Evolutionary conservation across 2,113 vertebrate genomes (phyloP).

Genomic region (Heterotilapia buettikoferi): DNA sequence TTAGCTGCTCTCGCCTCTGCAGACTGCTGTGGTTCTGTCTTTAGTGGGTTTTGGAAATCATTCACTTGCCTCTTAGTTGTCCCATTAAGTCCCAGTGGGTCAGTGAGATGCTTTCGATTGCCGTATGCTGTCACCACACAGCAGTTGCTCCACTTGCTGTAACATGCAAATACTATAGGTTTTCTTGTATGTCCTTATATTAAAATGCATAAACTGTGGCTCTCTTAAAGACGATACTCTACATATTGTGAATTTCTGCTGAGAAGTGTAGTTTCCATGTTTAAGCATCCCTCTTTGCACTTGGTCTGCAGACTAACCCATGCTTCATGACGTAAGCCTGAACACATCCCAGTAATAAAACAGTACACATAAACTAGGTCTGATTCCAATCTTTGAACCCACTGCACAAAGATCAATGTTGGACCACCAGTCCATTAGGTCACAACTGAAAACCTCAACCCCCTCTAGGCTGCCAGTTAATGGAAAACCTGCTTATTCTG

Average conservation of each 20-base stretch:
- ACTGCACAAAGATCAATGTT: not conserved
- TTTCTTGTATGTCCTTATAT: not conserved
- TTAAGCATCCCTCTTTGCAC: not conserved
- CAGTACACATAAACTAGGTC: not conserved
- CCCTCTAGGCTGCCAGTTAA: not conserved
- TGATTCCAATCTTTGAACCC: not conserved
- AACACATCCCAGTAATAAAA: not conserved
- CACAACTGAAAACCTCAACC: not conserved
- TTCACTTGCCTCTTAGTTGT: not conserved
- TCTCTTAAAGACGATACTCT: not conserved
- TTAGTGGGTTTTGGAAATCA: conserved; percentile 23
- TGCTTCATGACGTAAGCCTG: not conserved
- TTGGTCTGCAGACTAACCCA: not conserved
- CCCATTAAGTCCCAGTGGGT: conserved; percentile 4
- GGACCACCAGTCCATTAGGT: not conserved
- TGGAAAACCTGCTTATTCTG: not conserved
- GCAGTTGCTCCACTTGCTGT: not conserved
- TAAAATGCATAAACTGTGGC: not conserved
- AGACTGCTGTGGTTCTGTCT: conserved; percentile 15
- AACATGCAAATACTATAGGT: not conserved
- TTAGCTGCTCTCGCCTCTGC: not conserved
- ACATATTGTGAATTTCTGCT: not conserved
- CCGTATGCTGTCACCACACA: conserved; percentile 14
- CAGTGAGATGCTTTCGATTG: conserved; percentile 45
- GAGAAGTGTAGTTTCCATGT: not conserved